A percentile compares a stretch with the other conserved stretches of the same genome.
These are phyloP conservation scores for Mythimna loreyi DNA, from an alignment of 2,888 invertebrate genomes.

Conservation along the genomic window DNA sequence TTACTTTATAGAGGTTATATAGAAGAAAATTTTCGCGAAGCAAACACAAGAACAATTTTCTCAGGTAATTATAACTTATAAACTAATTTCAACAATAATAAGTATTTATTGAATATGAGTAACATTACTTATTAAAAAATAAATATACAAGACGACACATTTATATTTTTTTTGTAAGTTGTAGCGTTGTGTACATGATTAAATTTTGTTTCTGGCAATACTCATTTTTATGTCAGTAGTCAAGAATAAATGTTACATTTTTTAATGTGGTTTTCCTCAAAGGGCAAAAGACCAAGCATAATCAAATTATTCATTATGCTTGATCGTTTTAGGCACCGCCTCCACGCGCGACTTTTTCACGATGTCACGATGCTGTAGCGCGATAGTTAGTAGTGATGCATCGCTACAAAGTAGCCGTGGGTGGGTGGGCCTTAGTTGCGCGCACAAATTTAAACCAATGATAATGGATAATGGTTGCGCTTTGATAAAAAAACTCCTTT, in stretches of 20 bases:
- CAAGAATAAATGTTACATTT: not conserved
- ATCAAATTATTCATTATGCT: too few relatives aligned
- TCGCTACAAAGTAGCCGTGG: too few relatives aligned
- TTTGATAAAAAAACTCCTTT: too few relatives aligned
- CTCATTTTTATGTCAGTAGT: not conserved
- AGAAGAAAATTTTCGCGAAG: not conserved
- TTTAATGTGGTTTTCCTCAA: too few relatives aligned
- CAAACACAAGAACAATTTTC: not conserved
- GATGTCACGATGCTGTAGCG: too few relatives aligned
- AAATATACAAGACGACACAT: conserved; percentile 9
- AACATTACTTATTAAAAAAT: not conserved
- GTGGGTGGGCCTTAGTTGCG: too few relatives aligned
- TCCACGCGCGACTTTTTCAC: too few relatives aligned
- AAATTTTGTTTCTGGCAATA: conserved; percentile 9
- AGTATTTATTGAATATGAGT: conserved; percentile 5
- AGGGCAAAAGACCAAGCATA: too few relatives aligned
- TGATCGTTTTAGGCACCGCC: too few relatives aligned
- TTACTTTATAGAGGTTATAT: conserved; percentile 3
- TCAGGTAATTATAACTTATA: conserved; percentile 1
- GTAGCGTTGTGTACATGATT: not conserved
- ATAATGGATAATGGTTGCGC: too few relatives aligned
- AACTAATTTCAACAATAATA: not conserved
- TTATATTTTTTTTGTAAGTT: not conserved
- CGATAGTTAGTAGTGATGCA: too few relatives aligned
- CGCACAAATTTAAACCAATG: too few relatives aligned